Conservation (phyloP, 2,888 invertebrate species). For the Caenorhabditis sp. region DNA sequence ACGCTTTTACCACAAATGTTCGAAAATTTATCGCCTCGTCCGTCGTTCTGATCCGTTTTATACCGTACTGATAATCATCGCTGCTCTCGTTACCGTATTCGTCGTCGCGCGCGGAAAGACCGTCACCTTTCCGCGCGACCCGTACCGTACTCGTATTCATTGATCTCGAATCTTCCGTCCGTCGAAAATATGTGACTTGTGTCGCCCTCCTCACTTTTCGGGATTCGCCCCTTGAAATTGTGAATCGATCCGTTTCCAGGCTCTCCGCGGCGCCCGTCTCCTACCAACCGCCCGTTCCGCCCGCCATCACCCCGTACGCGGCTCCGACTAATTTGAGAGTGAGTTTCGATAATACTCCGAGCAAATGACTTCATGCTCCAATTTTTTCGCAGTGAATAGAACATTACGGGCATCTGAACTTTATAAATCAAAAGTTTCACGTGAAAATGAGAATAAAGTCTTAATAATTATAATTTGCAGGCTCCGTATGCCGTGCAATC, state of each 20-base stretch:
- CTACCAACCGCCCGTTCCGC: slow-evolving; percentile 41
- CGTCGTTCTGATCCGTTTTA: background rate
- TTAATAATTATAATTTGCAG: too few relatives aligned
- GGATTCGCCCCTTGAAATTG: background rate
- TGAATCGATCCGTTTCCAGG: slow-evolving; percentile 43
- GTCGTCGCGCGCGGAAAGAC: slow-evolving; percentile 14
- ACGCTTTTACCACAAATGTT: too few relatives aligned
- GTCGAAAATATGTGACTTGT: slow-evolving; percentile 10
- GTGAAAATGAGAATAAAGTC: background rate
- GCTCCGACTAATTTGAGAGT: slow-evolving; percentile 37
- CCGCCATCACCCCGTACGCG: slow-evolving; percentile 31
- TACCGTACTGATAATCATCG: background rate
- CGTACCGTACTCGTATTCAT: background rate
- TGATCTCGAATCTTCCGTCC: background rate
- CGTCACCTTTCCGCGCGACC: slow-evolving; percentile 17
- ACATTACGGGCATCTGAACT: too few relatives aligned
- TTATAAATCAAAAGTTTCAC: background rate
- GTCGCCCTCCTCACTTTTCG: background rate
- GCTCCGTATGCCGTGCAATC: slow-evolving; percentile 58
- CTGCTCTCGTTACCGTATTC: background rate
- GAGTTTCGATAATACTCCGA: background rate
- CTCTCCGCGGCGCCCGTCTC: slow-evolving; percentile 64
- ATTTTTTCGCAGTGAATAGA: slow-evolving; percentile 1
- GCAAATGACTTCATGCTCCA: background rate
- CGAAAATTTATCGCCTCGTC: too few relatives aligned